Base-by-base conservation (phyloP, 1,140 invertebrate species). In the Ceratitis capitata region DNA sequence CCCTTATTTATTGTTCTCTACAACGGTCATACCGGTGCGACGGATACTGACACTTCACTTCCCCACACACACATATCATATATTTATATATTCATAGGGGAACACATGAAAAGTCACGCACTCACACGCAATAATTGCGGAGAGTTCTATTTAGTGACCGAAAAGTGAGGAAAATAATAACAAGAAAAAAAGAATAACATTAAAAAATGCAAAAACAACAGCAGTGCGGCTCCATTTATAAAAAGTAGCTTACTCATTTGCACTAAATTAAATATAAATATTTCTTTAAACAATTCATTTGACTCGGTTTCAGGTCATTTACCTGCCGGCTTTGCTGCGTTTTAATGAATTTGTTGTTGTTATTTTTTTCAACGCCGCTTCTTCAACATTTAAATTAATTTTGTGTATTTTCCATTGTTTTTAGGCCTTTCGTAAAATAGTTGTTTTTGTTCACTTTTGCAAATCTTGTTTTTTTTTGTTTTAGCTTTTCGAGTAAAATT, bases 211-310 rank as follows among this genome's bases (percentile, higher is more conserved):
- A 78, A 78, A 10, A 45, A 78, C 42, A 78, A 78, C 69, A 78
- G n/a, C 39, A 78, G n/a, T n/a, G n/a, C n/a, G n/a, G n/a, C n/a
- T n/a, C n/a, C n/a, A n/a, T n/a, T n/a, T n/a, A n/a, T n/a, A n/a
- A n/a, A n/a, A n/a, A n/a, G n/a, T n/a, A n/a, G n/a, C n/a, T n/a
- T n/a, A 14, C 9, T 45, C 26, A 45, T 84, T 64, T 23, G 83
- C 83, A 84, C 51, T 26, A 61, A 84, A 84, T 84, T 84, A 84
- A 84, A 84, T 84, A 61, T 61, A 84, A 61, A n/a, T n/a, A n/a
- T n/a, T n/a, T n/a, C n/a, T 26, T 49, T 45, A 61, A 84, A 61
- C 16, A 84, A 84, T 61, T 84, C 16, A 56, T 58, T 84, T 84
- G 29, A 32, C 16, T 58, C 58, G 14, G 32, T 51, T 35, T 56